Base-by-base conservation (phyloP, 1,140 invertebrate species). In the Aphaenogaster floridana region DNA sequence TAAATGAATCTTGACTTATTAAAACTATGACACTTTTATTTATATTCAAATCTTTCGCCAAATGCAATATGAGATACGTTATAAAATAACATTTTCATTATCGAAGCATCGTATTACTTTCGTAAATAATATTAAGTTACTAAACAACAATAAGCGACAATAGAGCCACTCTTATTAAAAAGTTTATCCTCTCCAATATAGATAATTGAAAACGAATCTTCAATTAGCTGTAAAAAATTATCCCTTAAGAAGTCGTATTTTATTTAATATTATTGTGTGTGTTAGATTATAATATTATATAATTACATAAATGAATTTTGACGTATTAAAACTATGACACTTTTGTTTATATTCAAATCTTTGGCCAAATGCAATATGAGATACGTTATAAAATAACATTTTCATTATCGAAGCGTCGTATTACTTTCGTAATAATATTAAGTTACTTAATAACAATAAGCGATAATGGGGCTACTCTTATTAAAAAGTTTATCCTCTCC, bases 121-220 rank as follows among this genome's bases (percentile, higher is more conserved):
- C 3, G 1, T 42, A 17, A 66, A 39, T 66, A 8, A n/a, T 42
- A 42, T 42, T 17, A 36, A 39, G 6, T n/a, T 63, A 6, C 8
- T 39, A 34, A 61, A 39, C 17, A 64, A 39, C 6, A 39, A 64
- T 15, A 63, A 17, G 13, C 17, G 13, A 63, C 0, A 17, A 63
- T 15, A 0, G 34, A 3, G 61, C 6, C 6, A 17, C 21, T 15
- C 42, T 36, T 52, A 48, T 52, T 52, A 54, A n/a, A 3, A 57
- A 54, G 9, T 39, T 39, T n/a, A 36, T 15, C 4, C 36, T 36
- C 8, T 42, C 9, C 45, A 42, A 39, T 54, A 42, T 4, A 39
- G 48, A 57, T 81, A 57, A 81, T 81, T 63, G 39, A 84, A 34
- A 63, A 69, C 36, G 28, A 54, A 13, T 57, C 5, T 45, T n/a